These are phyloP conservation scores for Ferdinandea cuprea DNA, from an alignment of 2,888 invertebrate species.

Conservation along the genomic window DNA sequence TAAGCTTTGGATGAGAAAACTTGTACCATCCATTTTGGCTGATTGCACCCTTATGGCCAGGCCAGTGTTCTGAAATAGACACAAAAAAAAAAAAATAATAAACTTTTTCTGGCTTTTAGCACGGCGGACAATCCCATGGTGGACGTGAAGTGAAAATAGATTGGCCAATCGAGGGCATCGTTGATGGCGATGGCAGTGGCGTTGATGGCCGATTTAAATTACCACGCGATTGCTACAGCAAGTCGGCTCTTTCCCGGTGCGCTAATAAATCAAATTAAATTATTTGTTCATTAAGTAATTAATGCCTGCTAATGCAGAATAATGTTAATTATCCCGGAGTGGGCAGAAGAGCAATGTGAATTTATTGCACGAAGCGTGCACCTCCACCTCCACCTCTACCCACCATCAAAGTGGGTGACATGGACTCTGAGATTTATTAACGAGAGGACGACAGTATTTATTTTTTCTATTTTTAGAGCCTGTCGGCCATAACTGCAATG, in stretches of 20 bases:
- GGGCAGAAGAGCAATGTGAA: not conserved
- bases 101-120: conserved; percentile 42
- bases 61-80: conserved; percentile 26
- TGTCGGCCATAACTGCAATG: conserved; percentile 47
- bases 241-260: conserved; percentile 15
- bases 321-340: conserved; percentile 57
- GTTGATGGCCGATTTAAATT: conserved; percentile 57
- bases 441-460: not conserved
- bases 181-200: conserved; percentile 48
- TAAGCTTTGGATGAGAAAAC: conserved; percentile 26
- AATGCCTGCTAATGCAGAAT: conserved; percentile 71
- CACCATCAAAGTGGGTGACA: not conserved
- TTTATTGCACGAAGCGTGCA: conserved; percentile 5
- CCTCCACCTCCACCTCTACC: not conserved
- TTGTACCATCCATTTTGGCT: conserved; percentile 61
- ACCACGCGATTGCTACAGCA: conserved; percentile 20
- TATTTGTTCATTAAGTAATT: conserved; percentile 75
- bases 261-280: conserved; percentile 74
- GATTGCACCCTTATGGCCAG: conserved; percentile 62
- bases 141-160: conserved; percentile 49
- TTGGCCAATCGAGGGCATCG: conserved; percentile 60
- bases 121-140: conserved; percentile 3
- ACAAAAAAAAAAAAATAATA: conserved; percentile 32
- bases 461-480: conserved; percentile 20
- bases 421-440: conserved; percentile 10